A percentile compares a stretch with the other conserved stretches of the same genome.
phyloP scores from a whole-genome alignment of 2,888 invertebrate species.

The Lycia hirtaria region DNA sequence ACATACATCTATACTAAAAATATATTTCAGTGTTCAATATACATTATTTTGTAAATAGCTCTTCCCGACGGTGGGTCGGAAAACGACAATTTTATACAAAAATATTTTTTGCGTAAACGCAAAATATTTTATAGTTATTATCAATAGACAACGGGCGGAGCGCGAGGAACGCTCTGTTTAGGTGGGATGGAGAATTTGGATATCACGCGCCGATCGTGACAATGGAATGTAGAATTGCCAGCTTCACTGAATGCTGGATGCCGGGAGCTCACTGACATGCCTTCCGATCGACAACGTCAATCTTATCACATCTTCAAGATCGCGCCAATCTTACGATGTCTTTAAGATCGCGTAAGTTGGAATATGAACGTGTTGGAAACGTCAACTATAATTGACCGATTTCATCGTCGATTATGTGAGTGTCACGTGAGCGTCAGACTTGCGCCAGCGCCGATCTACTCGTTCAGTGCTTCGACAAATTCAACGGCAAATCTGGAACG shows the following conservation, averaged over 20 bases:
- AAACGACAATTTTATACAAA: constrained; percentile 78
- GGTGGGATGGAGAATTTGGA: constrained; percentile 81
- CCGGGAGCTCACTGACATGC: constrained; percentile 56
- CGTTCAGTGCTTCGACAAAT: constrained; percentile 92
- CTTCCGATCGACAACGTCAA: neutral
- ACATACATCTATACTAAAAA: constrained; percentile 81
- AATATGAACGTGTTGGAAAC: constrained; percentile 24
- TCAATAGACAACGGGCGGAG: constrained; percentile 57
- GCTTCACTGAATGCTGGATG: constrained; percentile 49
- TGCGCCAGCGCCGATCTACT: constrained; percentile 54
- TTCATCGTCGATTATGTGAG: constrained; percentile 61
- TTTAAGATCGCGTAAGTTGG: neutral
- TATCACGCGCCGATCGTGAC: constrained; percentile 69
- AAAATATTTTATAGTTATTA: constrained; percentile 62
- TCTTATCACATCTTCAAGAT: neutral
- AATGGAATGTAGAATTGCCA: constrained; percentile 75
- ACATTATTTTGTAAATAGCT: constrained; percentile 81
- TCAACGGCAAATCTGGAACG: constrained; percentile 93
- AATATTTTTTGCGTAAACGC: constrained; percentile 70
- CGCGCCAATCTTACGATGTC: neutral
- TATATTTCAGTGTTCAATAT: constrained; percentile 75
- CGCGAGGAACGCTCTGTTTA: constrained; percentile 62
- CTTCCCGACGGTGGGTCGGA: constrained; percentile 61
- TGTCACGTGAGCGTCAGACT: constrained; percentile 58
- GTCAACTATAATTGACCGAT: constrained; percentile 45